Base-by-base conservation (phyloP, 2,888 invertebrate genomes). In the Sinohyriopsis cumingii region DNA sequence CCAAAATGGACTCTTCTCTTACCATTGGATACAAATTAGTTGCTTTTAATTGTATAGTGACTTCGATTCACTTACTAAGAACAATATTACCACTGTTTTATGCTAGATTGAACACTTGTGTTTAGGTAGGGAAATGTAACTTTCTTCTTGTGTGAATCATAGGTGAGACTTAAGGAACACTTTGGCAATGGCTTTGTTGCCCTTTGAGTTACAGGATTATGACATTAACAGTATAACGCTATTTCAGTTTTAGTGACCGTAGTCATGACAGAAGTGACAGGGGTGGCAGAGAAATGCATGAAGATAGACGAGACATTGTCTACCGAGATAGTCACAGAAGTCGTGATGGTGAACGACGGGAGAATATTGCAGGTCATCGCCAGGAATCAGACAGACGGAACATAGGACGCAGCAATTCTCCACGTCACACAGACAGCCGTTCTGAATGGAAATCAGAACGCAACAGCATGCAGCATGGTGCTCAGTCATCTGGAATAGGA, bases 361-460 rank as follows among this genome's bases (percentile, higher is more conserved):
- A 66, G 65, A 25, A 70, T n/a, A 63, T 62, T 15, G 62, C 70
- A 18, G 53, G 76, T 54, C 73, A 76, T 59, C 57, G 45, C 12
- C 45, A 45, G 45, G 45, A 45, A 45, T 45, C 45, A 12, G 45
- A 62, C 6, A 53, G 69, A 33, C 55, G 67, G 24, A 73, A 76
- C 59, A 73, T 73, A 56, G 54, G 76, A 18, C 56, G 45, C 12
- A 45, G 15, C n/a, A 65, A 71, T 4, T 69, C 71, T 24, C 54
- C 57, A 33, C 68, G 72, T 22, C 59, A 70, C 15, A 55, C 57
- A 19, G 75, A 75, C 68, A 59, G 59, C 24, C 59, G 79, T 61
- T 67, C 71, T 55, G 79, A 82, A 59, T 82, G 77, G 80, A 79
- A 78, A 67, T 69, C 77, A 3, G 77, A 78, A 20, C 64, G 77